Evolutionary conservation across 2,888 invertebrate genomes (phyloP).

Genomic region (Ecdyonurus torrentis): DNA sequence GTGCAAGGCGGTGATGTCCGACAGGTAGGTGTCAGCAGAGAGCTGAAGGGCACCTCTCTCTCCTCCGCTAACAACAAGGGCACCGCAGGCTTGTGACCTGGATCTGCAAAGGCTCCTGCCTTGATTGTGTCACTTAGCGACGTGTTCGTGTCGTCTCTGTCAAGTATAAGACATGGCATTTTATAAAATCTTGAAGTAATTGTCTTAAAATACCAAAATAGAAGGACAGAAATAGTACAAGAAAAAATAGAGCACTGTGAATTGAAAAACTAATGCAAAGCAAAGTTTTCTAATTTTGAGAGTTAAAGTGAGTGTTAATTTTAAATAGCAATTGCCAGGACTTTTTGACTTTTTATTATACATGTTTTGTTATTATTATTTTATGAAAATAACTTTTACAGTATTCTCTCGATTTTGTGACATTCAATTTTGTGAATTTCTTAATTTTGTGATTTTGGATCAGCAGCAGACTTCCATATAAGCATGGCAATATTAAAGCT

Average conservation of each 20-base stretch:
- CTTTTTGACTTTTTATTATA: too few relatives aligned
- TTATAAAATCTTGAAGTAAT: constrained; percentile 7
- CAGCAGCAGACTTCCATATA: too few relatives aligned
- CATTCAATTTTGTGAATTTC: too few relatives aligned
- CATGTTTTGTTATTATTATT: too few relatives aligned
- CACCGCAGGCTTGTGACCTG: constrained; percentile 34
- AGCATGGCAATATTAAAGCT: too few relatives aligned
- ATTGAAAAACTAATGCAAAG: too few relatives aligned
- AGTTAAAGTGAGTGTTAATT: too few relatives aligned
- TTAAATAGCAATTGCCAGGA: too few relatives aligned
- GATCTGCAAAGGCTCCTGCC: constrained; percentile 60
- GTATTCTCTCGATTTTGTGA: too few relatives aligned
- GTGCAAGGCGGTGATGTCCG: constrained; percentile 20
- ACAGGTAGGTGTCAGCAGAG: constrained; percentile 27
- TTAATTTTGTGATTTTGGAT: too few relatives aligned
- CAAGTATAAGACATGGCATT: constrained; percentile 17
- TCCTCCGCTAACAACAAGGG: constrained; percentile 17
- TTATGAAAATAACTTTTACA: too few relatives aligned
- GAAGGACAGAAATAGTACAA: constrained; percentile 8
- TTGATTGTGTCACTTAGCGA: constrained; percentile 51
- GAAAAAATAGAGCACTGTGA: constrained; percentile 5
- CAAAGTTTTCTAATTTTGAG: too few relatives aligned
- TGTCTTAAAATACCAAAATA: constrained; percentile 1
- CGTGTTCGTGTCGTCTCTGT: constrained; percentile 44
- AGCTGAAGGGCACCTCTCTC: constrained; percentile 42